These are phyloP conservation scores for Camponotus fellah DNA, from an alignment of 2,888 invertebrate genomes.

Conservation along the genomic window DNA sequence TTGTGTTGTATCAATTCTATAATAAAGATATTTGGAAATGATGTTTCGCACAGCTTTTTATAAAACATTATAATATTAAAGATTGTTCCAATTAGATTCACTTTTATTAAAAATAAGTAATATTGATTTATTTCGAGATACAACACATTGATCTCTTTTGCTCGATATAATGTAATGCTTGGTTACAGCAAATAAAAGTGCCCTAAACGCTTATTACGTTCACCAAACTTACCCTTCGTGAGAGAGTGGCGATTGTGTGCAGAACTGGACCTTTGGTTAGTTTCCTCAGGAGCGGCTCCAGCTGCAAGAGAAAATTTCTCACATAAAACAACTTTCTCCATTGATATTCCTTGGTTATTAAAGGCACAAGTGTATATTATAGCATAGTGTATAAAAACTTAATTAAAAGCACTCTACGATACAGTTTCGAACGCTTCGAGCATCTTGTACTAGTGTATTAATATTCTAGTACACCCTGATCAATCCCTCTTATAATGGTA, in stretches of 20 bases:
- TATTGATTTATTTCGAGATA: not conserved
- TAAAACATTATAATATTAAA: not conserved
- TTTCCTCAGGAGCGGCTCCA: slow-evolving; percentile 87
- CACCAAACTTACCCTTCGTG: slow-evolving; percentile 82
- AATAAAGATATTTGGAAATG: not conserved
- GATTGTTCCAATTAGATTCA: not conserved
- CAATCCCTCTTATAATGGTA: not conserved
- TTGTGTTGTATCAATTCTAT: not conserved
- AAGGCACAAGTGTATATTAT: slow-evolving; percentile 11
- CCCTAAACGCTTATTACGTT: not conserved
- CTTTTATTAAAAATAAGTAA: not conserved
- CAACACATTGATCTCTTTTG: not conserved
- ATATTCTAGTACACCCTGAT: slow-evolving; percentile 19
- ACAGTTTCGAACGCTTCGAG: slow-evolving; percentile 19
- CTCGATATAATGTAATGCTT: not conserved
- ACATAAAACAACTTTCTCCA: slow-evolving; percentile 10
- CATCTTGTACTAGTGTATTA: slow-evolving; percentile 21
- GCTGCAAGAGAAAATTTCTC: slow-evolving; percentile 82
- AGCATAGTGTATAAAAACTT: slow-evolving; percentile 28
- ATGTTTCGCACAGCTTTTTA: not conserved
- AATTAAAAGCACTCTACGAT: slow-evolving; percentile 17
- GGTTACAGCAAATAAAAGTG: not conserved
- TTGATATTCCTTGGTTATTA: not conserved
- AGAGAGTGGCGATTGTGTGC: slow-evolving; percentile 85
- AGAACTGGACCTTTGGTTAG: slow-evolving; percentile 86